Conservation (phyloP, 2,113 vertebrate genomes). For the Neolamprologus brichardi region DNA sequence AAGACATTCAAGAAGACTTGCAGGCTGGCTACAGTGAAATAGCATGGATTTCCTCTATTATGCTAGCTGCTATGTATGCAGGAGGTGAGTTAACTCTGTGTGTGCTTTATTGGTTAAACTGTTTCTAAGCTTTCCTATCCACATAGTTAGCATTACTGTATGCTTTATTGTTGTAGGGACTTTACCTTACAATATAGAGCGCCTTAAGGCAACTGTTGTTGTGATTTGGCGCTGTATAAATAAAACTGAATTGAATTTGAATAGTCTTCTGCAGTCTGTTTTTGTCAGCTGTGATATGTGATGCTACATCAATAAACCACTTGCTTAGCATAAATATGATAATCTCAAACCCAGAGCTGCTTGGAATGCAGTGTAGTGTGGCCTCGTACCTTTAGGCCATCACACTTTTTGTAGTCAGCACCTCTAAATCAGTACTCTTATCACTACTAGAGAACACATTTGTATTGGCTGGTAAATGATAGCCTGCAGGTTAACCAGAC, state of each 20-base stretch:
- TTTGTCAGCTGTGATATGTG: not conserved
- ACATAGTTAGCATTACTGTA: not conserved
- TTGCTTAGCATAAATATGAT: not conserved
- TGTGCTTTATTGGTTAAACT: not conserved
- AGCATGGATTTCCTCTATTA: conserved; percentile 77
- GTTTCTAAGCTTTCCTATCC: not conserved
- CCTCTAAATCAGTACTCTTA: not conserved
- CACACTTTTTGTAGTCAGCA: not conserved
- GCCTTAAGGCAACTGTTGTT: not conserved
- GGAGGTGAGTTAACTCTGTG: conserved; percentile 67
- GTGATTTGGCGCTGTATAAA: not conserved
- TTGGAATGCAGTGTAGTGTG: not conserved
- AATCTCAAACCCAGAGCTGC: not conserved
- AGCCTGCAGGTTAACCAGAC: not conserved
- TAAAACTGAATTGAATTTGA: not conserved
- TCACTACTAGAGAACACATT: not conserved
- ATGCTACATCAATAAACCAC: not conserved
- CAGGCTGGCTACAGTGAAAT: conserved; percentile 72
- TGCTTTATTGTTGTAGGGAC: not conserved
- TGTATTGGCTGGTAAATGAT: not conserved
- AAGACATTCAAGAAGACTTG: conserved; percentile 79
- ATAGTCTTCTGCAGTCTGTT: not conserved
- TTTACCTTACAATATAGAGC: not conserved
- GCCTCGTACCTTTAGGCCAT: not conserved
- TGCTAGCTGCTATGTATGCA: conserved; percentile 75